Percentiles rank a stretch among this genome's conserved stretches.
Evolutionary conservation across 1,140 invertebrate genomes (phyloP).

Genomic region (Leptinotarsa lineolata): DNA sequence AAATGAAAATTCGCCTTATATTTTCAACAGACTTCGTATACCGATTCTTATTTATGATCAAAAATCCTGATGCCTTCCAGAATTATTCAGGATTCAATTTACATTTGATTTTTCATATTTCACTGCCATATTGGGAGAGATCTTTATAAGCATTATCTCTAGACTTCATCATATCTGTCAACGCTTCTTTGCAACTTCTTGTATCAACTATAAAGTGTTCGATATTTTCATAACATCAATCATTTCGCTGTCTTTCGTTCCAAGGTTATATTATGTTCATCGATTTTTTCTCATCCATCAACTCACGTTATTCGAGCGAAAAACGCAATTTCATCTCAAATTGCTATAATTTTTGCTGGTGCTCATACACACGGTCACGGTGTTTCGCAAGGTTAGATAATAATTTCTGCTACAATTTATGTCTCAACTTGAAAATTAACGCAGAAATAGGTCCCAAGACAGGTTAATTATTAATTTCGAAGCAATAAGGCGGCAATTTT

Average conservation of each 20-base stretch:
- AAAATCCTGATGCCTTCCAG: too few species aligned
- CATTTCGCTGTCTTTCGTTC: not conserved
- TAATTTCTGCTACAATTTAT: slow-evolving; percentile 1
- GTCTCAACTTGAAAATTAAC: slow-evolving; percentile 4
- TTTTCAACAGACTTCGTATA: too few species aligned
- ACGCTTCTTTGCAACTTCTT: too few species aligned
- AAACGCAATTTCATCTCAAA: not conserved
- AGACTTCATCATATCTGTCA: too few species aligned
- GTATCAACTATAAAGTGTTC: too few species aligned
- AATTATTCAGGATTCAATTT: too few species aligned
- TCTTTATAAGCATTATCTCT: too few species aligned
- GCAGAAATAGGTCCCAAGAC: slow-evolving; percentile 1
- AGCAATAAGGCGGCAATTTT: slow-evolving; percentile 1
- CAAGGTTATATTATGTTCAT: not conserved
- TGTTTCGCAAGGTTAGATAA: not conserved
- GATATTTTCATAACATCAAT: not conserved
- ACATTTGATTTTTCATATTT: too few species aligned
- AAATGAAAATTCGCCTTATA: too few species aligned
- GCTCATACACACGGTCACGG: not conserved
- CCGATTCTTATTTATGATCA: too few species aligned
- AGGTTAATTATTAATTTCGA: slow-evolving; percentile 9
- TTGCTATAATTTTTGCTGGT: not conserved
- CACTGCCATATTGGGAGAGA: too few species aligned
- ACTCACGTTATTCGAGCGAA: not conserved
- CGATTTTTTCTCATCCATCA: not conserved